These are phyloP conservation scores for Heteropelma amictum DNA, from an alignment of 2,888 invertebrate genomes.

Conservation along the genomic window DNA sequence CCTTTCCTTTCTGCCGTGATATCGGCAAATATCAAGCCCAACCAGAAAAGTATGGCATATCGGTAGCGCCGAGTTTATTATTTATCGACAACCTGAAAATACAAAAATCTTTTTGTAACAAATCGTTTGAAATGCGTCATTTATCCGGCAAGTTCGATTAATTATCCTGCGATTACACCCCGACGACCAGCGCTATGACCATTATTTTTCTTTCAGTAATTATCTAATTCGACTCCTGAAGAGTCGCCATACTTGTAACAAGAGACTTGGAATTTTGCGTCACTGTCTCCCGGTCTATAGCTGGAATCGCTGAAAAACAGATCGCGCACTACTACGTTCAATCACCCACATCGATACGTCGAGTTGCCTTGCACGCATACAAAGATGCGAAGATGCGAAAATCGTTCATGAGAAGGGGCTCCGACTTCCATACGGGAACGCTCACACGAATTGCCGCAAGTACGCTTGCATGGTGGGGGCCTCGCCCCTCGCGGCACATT, in stretches of 20 bases:
- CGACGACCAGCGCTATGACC: not conserved
- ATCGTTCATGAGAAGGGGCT: no score
- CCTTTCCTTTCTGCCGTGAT: not conserved
- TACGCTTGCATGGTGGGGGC: no score
- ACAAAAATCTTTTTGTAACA: not conserved
- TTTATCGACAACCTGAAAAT: not conserved
- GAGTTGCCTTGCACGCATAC: no score
- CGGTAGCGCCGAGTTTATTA: not conserved
- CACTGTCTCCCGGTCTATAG: slow-evolving; percentile 5
- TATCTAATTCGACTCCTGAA: not conserved
- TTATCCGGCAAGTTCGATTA: not conserved
- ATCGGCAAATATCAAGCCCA: not conserved
- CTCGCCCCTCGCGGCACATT: no score
- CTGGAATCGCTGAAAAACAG: no score
- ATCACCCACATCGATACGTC: no score
- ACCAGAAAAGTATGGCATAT: not conserved
- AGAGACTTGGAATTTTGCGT: not conserved
- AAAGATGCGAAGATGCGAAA: no score
- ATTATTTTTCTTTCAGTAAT: not conserved
- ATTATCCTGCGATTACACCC: not conserved
- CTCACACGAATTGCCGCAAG: no score
- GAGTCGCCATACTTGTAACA: not conserved
- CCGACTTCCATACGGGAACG: no score
- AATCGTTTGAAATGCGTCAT: not conserved
- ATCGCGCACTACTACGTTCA: no score